Evolutionary conservation across 2,888 invertebrate genomes (phyloP).

Genomic region (Copidosoma aretas): DNA sequence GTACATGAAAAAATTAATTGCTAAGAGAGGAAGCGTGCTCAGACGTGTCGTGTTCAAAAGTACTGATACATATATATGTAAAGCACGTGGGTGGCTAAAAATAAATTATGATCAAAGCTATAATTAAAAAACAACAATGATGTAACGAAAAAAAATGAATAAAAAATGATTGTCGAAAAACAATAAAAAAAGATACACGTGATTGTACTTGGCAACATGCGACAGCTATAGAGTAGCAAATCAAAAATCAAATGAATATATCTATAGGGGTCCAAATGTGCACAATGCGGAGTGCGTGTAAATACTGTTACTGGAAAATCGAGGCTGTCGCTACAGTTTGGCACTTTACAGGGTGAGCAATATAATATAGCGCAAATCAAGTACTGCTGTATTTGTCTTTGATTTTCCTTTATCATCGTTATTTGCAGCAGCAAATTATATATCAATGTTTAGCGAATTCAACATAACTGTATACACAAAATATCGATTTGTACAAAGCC

Average conservation of each 20-base stretch:
- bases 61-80: conserved; percentile 8
- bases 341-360: conserved; percentile 19
- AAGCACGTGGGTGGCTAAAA: too few species aligned
- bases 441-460: too few species aligned
- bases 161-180: neutral
- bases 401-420: too few species aligned
- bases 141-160: conserved; percentile 11
- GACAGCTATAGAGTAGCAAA: neutral
- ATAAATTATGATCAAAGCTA: conserved; percentile 3
- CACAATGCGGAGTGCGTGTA: conserved; percentile 3
- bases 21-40: conserved; percentile 26
- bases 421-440: too few species aligned
- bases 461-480: too few species aligned
- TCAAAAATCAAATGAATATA: conserved; percentile 1
- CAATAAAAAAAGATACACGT: too few species aligned
- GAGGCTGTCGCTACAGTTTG: conserved; percentile 38
- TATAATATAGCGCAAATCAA: too few species aligned
- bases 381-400: neutral
- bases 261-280: neutral
- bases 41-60: neutral
- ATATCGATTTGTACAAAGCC: conserved; percentile 17
- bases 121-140: conserved; percentile 3
- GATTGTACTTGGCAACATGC: neutral
- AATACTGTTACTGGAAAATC: conserved; percentile 19
- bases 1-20: conserved; percentile 3